phyloP scores from a whole-genome alignment of 2,888 invertebrate genomes.

The Camponotus fellah region DNA sequence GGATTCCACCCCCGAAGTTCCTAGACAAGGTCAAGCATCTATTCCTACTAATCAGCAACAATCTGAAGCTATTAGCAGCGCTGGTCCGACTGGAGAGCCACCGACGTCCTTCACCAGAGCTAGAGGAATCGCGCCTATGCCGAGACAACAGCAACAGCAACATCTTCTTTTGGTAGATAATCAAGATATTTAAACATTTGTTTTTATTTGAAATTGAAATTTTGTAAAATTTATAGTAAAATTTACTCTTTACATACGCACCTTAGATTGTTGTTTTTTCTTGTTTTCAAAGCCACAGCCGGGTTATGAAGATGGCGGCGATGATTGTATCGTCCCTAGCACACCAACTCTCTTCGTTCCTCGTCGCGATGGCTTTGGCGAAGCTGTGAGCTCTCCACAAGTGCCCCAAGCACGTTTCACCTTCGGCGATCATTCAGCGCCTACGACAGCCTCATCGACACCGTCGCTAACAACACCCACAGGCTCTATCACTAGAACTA shows the following conservation, averaged over 20 bases:
- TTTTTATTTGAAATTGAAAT: neutral
- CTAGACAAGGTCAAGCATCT: constrained; percentile 87
- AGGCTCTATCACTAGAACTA: constrained; percentile 73
- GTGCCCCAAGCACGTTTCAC: constrained; percentile 90
- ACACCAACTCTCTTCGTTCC: constrained; percentile 95
- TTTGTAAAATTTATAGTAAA: neutral
- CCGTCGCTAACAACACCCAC: constrained; percentile 76
- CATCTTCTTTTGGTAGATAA: constrained; percentile 85
- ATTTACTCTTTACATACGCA: neutral
- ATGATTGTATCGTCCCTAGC: constrained; percentile 95
- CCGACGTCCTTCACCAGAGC: constrained; percentile 82
- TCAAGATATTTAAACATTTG: constrained; percentile 8
- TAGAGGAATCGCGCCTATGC: constrained; percentile 87
- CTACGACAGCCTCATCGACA: constrained; percentile 80
- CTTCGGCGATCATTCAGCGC: constrained; percentile 88
- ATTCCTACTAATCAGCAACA: constrained; percentile 87
- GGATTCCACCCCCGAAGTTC: constrained; percentile 87
- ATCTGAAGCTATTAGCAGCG: constrained; percentile 92
- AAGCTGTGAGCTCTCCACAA: constrained; percentile 96
- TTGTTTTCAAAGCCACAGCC: constrained; percentile 84
- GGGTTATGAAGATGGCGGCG: constrained; percentile 89
- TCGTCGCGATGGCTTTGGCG: constrained; percentile 94
- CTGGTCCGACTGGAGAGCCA: constrained; percentile 84
- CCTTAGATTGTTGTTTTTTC: neutral
- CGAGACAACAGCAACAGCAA: constrained; percentile 86